These are phyloP conservation scores for Vimba vimba DNA, from an alignment of 2,113 vertebrate species.

Conservation along the genomic window DNA sequence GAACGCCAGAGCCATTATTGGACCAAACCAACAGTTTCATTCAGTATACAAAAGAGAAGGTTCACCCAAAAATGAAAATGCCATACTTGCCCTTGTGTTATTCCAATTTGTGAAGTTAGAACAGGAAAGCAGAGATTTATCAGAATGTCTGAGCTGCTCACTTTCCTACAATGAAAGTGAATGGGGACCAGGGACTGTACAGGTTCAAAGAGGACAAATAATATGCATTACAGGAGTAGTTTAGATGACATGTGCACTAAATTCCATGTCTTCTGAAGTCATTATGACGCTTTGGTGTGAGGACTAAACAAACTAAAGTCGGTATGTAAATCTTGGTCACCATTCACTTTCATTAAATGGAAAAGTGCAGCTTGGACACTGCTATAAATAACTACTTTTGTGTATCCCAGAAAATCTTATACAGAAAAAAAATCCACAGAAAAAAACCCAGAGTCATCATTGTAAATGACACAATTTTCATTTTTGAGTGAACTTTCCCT, in stretches of 20 bases:
- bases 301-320: no score
- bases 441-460: not conserved
- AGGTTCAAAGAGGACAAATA: not conserved
- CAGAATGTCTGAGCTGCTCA: not conserved
- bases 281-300: not conserved
- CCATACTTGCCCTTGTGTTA: not conserved
- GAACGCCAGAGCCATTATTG: slow-evolving; percentile 12
- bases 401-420: not conserved
- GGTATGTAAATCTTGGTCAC: not conserved
- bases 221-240: not conserved
- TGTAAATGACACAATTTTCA: not conserved
- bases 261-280: not conserved
- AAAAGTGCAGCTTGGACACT: not conserved
- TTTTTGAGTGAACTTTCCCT: not conserved
- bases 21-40: not conserved
- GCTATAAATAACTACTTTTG: not conserved
- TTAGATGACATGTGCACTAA: not conserved
- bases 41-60: not conserved
- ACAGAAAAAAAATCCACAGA: no score
- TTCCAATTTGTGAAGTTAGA: not conserved
- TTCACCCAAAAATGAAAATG: not conserved
- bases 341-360: not conserved
- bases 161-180: not conserved
- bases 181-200: not conserved
- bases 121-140: not conserved